Base-by-base conservation (phyloP, 2,113 vertebrate species). In the Pteruthius melanotis region DNA sequence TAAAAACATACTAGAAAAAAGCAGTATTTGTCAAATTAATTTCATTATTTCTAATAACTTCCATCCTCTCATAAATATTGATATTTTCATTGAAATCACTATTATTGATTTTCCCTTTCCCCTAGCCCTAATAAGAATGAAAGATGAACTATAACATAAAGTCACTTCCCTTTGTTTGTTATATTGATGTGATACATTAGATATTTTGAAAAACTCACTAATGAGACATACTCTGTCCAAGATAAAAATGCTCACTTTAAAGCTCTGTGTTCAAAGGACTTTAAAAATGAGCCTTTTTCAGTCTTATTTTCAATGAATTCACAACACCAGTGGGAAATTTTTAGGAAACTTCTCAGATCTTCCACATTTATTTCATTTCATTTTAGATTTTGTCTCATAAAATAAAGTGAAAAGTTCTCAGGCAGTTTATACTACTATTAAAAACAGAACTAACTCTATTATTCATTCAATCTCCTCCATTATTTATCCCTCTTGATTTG, bases 401-500 rank as follows among this genome's bases (percentile, higher is more conserved):
- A 94, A 93, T 6, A 52, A 24, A 70, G 33, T 7, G 10, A 78
- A 85, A 92, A 94, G 75, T 83, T 95, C 84, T 83, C 8, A 1
- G 59, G 85, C 89, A 95, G 56, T 54, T 93, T 89, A 70, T 42
- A 70, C 30, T 47, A 33, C 72, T 89, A 81, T 88, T 95, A 92
- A 94, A 95, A 91, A 74, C 93, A 28, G 71, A 89, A 75, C 33
- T 72, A 80, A 81, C 84, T 96, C 96, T 84, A 84, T 92, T 96
- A 94, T 69, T 94, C 63, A 85, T 90, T 94, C 75, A 35, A 14
- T 47, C 93, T 91, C 71, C 81, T 85, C 53, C 54, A 93, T 93
- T 88, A 95, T 93, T 91, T 87, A 94, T 96, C 70, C 84, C 79
- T 74, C 83, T 72, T 88, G 85, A 86, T 94, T 95, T 61, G 49